Evolutionary conservation across 2,797 vertebrate genomes (phyloP).

Genomic region (Threskiornis aethiopicus): DNA sequence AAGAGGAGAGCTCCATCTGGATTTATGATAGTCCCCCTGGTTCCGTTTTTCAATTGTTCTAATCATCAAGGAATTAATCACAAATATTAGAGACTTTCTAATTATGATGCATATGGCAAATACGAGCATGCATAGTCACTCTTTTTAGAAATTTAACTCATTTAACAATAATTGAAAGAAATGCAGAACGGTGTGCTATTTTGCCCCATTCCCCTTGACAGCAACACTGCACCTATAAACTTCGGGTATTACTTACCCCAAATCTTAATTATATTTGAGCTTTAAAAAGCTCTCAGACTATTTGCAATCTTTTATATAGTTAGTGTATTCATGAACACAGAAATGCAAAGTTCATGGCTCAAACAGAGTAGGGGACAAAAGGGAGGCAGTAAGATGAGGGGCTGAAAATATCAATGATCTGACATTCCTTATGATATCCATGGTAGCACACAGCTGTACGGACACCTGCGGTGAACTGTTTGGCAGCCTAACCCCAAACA

Average conservation of each 20-base stretch:
- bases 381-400: neutral
- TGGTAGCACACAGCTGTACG: neutral
- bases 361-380: neutral
- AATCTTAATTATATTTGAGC: conserved; percentile 25
- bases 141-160: conserved; percentile 38
- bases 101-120: neutral
- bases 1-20: neutral
- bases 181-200: neutral
- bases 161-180: conserved; percentile 4
- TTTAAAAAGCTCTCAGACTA: neutral
- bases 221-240: neutral
- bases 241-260: neutral
- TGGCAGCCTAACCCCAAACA: neutral
- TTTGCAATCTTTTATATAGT: neutral
- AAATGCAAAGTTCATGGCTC: neutral
- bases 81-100: conserved; percentile 18
- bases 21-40: neutral
- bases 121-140: neutral
- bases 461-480: neutral
- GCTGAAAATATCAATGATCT: neutral
- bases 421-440: neutral
- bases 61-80: conserved; percentile 44
- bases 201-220: neutral
- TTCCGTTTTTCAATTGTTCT: conserved; percentile 39
- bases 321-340: neutral